Evolutionary conservation across 1,140 invertebrate species (phyloP).

Genomic region (Portunus trituberculatus): DNA sequence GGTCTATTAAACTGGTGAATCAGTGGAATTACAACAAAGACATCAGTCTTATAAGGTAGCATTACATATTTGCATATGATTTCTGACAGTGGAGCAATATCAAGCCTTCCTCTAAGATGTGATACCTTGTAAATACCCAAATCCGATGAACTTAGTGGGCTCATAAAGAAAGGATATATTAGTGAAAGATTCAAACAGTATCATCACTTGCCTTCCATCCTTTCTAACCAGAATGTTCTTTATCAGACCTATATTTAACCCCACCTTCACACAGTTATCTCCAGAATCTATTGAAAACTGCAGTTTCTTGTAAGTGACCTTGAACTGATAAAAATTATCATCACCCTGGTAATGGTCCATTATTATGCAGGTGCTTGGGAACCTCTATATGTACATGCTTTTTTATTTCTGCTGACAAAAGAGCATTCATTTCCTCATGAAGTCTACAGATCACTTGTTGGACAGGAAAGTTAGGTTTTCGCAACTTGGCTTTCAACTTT

Average conservation of each 20-base stretch:
- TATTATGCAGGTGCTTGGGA: background rate
- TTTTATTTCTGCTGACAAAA: background rate
- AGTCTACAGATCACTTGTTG: background rate
- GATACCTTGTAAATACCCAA: background rate
- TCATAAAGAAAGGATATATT: background rate
- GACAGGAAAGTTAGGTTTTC: background rate
- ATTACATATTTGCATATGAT: background rate
- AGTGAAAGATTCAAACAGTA: background rate
- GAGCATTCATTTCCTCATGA: background rate
- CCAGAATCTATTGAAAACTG: background rate
- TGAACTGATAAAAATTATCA: background rate
- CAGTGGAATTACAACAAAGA: background rate
- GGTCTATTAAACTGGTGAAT: background rate
- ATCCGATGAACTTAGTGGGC: background rate
- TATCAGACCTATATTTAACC: background rate
- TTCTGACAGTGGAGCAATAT: background rate
- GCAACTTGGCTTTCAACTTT: background rate
- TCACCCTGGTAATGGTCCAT: background rate
- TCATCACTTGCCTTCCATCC: background rate
- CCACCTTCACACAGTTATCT: conserved; percentile 13
- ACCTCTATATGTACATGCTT: background rate
- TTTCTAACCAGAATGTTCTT: background rate
- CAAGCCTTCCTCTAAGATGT: background rate
- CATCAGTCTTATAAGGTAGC: background rate
- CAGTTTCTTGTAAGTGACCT: background rate